A percentile compares a stretch with the other conserved stretches of the same genome.
Conservation (phyloP, 2,113 vertebrate species). For the Pseudonaja textilis region DNA sequence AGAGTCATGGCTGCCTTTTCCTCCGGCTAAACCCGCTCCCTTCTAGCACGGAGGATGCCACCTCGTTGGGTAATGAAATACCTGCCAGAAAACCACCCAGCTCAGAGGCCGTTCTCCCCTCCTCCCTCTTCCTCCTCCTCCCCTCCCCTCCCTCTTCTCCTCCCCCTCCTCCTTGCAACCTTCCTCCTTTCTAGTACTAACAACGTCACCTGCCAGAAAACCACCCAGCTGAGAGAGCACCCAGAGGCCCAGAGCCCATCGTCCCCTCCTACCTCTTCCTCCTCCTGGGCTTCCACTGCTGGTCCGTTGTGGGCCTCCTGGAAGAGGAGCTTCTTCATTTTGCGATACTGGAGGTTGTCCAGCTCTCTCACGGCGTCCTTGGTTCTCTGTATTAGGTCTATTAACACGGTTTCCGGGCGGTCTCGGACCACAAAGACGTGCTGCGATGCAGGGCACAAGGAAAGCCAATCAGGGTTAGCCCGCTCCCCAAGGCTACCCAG, state of each 20-base stretch:
- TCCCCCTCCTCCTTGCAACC: conserved; percentile 86
- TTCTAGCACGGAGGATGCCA: too few species aligned
- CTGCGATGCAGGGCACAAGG: conserved; percentile 65
- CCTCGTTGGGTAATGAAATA: too few species aligned
- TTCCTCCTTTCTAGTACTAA: too few species aligned
- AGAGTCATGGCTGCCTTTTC: too few species aligned
- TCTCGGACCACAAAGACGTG: conserved; percentile 96
- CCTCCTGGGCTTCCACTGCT: conserved; percentile 89
- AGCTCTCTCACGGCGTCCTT: conserved; percentile 97
- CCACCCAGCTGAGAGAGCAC: too few species aligned
- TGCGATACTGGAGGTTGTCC: conserved; percentile 98
- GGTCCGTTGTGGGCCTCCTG: conserved; percentile 96
- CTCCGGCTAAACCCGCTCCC: too few species aligned
- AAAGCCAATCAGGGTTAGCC: not conserved
- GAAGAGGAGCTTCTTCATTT: conserved; percentile 99
- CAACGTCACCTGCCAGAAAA: too few species aligned
- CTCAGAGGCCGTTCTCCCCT: too few species aligned
- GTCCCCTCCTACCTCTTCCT: conserved; percentile 84
- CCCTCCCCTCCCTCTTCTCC: conserved; percentile 95
- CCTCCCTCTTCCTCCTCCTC: conserved; percentile 93
- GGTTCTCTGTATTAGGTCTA: conserved; percentile 96
- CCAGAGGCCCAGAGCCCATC: too few species aligned
- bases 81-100: too few species aligned
- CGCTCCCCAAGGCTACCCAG: not conserved
- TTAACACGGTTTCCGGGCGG: conserved; percentile 91